A percentile compares a stretch with the other conserved stretches of the same genome.
Conservation (phyloP, 2,797 vertebrate genomes). For the Margarornis squamiger region DNA sequence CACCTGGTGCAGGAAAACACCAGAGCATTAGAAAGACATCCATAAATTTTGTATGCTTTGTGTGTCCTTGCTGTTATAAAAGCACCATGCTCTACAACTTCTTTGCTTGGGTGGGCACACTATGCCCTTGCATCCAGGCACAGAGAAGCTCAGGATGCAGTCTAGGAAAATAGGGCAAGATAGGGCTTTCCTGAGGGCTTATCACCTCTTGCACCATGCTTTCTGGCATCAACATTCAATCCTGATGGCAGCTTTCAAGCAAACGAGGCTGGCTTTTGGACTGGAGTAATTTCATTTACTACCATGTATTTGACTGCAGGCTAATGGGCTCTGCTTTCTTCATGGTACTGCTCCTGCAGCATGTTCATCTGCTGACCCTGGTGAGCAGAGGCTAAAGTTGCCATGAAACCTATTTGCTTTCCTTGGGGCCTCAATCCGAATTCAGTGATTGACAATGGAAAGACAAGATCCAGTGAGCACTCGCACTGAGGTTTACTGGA, state of each 20-base stretch:
- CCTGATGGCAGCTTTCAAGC: neutral
- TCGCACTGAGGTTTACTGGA: neutral
- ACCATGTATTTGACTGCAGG: neutral
- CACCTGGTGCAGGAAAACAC: neutral
- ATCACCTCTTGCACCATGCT: neutral
- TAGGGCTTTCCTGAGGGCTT: neutral
- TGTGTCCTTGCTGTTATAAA: neutral
- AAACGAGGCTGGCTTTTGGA: neutral
- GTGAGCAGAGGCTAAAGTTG: neutral
- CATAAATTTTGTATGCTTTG: neutral
- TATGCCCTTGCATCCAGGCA: accelerated
- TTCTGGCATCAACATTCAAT: neutral
- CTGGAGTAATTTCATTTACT: neutral
- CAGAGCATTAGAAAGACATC: neutral
- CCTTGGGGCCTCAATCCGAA: neutral
- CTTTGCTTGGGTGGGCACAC: neutral
- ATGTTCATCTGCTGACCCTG: neutral
- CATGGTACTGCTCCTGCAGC: neutral
- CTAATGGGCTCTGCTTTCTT: neutral
- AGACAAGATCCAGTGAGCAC: neutral
- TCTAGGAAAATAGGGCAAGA: neutral
- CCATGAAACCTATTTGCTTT: neutral
- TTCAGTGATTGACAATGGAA: neutral
- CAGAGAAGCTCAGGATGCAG: neutral
- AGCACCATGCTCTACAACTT: neutral